Evolutionary conservation across 1,140 invertebrate genomes (phyloP).

Genomic region (Lineus longissimus): DNA sequence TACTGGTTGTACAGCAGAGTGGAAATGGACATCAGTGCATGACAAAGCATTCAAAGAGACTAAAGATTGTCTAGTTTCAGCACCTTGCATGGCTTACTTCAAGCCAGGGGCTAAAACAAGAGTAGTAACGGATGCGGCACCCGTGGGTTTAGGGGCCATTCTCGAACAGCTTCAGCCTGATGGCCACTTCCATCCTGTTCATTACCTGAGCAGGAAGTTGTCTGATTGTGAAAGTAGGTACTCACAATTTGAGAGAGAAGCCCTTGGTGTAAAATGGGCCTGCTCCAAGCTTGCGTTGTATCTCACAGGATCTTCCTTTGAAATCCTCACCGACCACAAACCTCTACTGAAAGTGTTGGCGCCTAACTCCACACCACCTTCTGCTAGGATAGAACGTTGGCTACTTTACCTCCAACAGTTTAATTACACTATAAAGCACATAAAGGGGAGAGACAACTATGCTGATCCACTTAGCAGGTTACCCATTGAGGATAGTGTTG

Average conservation of each 20-base stretch:
- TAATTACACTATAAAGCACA: slow-evolving; percentile 19
- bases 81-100: neutral
- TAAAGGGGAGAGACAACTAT: slow-evolving; percentile 2
- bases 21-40: neutral
- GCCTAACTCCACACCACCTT: neutral
- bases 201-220: neutral
- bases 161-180: neutral
- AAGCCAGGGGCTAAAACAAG: neutral
- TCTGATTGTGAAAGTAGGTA: neutral
- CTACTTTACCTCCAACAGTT: slow-evolving; percentile 11
- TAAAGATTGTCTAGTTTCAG: neutral
- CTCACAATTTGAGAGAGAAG: neutral
- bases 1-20: too few relatives aligned
- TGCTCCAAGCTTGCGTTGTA: neutral
- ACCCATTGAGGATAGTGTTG: neutral
- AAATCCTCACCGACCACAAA: neutral
- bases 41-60: neutral
- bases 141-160: neutral
- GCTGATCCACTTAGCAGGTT: slow-evolving; percentile 5
- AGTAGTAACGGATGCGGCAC: neutral
- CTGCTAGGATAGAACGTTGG: slow-evolving; percentile 6
- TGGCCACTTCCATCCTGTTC: neutral
- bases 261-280: neutral
- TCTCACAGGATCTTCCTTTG: neutral
- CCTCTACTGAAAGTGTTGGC: neutral